Conservation (phyloP, 2,797 vertebrate species). For the Oreortyx pictus region DNA sequence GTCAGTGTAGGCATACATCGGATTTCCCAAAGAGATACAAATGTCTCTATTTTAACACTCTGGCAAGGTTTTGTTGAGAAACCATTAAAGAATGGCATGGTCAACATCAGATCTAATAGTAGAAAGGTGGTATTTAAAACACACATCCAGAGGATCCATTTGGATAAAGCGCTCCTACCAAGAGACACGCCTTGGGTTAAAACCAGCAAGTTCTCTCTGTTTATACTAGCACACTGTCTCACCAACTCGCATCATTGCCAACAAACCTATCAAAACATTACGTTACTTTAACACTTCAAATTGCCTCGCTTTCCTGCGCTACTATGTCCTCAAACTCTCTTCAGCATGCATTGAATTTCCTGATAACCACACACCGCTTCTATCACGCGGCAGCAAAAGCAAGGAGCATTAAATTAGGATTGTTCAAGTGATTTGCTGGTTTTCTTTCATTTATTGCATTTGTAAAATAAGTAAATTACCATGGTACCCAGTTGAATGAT, state of each 20-base stretch:
- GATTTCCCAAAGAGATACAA: neutral
- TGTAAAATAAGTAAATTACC: slow-evolving; percentile 58
- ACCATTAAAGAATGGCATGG: neutral
- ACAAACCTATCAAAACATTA: neutral
- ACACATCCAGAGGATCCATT: neutral
- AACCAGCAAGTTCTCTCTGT: neutral
- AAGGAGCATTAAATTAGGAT: neutral
- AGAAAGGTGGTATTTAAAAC: neutral
- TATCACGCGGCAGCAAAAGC: neutral
- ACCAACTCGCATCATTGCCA: neutral
- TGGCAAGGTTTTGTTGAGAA: neutral
- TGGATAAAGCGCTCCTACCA: rapidly evolving
- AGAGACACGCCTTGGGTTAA: neutral
- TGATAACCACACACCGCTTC: rapidly evolving
- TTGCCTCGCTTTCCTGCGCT: neutral
- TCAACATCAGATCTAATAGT: neutral
- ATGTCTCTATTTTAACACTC: rapidly evolving
- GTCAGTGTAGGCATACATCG: neutral
- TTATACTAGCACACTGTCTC: neutral
- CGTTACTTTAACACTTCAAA: neutral
- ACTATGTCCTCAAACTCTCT: neutral
- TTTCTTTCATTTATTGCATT: slow-evolving; percentile 16
- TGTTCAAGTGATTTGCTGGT: neutral
- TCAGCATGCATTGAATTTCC: neutral
- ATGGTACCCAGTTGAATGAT: slow-evolving; percentile 43